A percentile compares a stretch with the other conserved stretches of the same genome.
These are phyloP conservation scores for Uria aalge DNA, from an alignment of 2,113 vertebrate genomes.

Conservation along the genomic window DNA sequence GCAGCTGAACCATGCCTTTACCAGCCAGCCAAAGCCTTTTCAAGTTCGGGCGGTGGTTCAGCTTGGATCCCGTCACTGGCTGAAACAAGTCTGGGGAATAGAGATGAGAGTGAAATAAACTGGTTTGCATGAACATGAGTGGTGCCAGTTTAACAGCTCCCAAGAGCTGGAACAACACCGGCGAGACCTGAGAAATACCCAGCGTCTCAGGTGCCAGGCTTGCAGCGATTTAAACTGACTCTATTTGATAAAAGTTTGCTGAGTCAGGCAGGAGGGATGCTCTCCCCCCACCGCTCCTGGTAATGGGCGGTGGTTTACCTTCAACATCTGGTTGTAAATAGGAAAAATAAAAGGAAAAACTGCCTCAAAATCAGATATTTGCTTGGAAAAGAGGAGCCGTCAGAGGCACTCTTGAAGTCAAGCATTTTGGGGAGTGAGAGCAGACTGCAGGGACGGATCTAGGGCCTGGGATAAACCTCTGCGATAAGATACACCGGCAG, in stretches of 20 bases:
- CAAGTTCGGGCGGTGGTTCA: neutral
- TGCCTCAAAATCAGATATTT: neutral
- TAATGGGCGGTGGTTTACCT: neutral
- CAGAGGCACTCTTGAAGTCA: neutral
- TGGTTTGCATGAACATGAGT: neutral
- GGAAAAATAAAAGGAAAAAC: neutral
- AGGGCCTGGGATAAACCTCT: neutral
- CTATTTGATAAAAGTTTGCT: neutral
- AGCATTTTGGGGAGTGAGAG: neutral
- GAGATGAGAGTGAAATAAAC: neutral
- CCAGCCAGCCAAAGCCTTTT: neutral
- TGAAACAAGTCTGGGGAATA: neutral
- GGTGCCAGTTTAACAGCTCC: neutral
- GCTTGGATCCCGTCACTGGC: neutral
- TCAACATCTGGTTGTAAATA: neutral
- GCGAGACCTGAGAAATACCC: neutral
- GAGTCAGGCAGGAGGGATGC: neutral
- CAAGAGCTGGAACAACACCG: rapidly evolving
- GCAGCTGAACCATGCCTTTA: neutral
- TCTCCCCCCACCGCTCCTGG: neutral
- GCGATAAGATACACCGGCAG: neutral
- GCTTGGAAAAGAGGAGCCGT: neutral
- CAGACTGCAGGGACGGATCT: neutral
- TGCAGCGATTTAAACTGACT: neutral
- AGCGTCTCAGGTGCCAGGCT: neutral